phyloP scores from a whole-genome alignment of 2,888 invertebrate species.

The Nomada flava region DNA sequence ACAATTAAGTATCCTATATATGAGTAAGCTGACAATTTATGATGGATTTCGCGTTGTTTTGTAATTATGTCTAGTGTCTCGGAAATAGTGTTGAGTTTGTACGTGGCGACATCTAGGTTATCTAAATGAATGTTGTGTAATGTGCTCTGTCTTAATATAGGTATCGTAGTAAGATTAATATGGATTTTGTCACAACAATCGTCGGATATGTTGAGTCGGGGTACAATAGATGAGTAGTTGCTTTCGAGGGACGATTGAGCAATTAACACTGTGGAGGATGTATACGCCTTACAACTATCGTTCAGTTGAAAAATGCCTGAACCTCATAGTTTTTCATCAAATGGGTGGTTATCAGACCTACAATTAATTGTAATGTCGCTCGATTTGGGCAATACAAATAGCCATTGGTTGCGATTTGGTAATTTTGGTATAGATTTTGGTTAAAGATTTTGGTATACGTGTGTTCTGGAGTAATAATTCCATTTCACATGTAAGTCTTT shows the following conservation, averaged over 20 bases:
- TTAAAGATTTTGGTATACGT: slow-evolving; percentile 20
- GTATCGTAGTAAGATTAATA: neutral
- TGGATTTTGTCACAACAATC: slow-evolving; percentile 18
- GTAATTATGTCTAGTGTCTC: neutral
- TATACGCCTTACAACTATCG: slow-evolving; percentile 11
- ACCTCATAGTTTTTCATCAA: neutral
- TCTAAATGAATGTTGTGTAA: neutral
- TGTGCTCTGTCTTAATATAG: neutral
- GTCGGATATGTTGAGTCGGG: slow-evolving; percentile 8
- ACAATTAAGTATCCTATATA: neutral
- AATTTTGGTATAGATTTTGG: neutral
- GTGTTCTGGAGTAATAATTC: slow-evolving; percentile 22
- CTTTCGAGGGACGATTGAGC: slow-evolving; percentile 10
- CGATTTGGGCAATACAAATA: too few relatives aligned
- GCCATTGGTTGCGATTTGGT: neutral
- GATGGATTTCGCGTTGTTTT: neutral
- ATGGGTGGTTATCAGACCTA: neutral
- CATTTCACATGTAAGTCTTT: slow-evolving; percentile 5
- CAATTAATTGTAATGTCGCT: neutral
- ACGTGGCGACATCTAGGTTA: slow-evolving; percentile 4
- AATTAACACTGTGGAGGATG: slow-evolving; percentile 15
- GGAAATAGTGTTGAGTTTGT: neutral
- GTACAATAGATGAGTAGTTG: slow-evolving; percentile 15
- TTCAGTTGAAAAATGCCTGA: slow-evolving; percentile 16
- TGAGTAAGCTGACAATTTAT: neutral